Evolutionary conservation across 1,140 invertebrate genomes (phyloP).

Genomic region (Tigriopus japonicus): DNA sequence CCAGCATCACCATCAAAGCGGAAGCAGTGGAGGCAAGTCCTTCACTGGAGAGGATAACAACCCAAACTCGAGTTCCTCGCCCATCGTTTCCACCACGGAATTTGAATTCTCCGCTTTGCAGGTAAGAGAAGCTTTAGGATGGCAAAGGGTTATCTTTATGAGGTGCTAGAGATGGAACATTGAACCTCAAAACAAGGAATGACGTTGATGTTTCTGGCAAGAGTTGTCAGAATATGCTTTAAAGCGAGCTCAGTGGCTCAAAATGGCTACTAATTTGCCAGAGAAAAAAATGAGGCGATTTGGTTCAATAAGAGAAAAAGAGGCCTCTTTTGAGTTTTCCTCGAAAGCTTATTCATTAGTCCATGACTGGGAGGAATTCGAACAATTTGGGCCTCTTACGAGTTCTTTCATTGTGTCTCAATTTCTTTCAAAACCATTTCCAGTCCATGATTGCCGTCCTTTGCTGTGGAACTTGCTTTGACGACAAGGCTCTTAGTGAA

Average conservation of each 20-base stretch:
- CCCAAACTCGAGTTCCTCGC: not conserved
- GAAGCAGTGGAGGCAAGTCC: not conserved
- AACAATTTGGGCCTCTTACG: no score
- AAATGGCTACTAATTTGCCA: no score
- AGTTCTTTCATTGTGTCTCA: no score
- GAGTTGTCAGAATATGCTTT: no score
- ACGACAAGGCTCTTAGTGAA: conserved; percentile 64
- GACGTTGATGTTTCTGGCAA: no score
- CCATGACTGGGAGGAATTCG: conserved; percentile 12
- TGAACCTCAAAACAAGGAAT: no score
- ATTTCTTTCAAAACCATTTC: no score
- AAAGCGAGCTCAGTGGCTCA: no score
- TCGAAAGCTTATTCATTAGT: not conserved
- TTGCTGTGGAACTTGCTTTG: conserved; percentile 86
- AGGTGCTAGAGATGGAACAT: no score
- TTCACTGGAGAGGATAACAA: not conserved
- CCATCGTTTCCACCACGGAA: conserved; percentile 29
- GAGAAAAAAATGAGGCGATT: not conserved
- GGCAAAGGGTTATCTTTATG: no score
- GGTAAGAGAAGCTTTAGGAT: conserved; percentile 14
- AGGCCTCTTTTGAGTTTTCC: not conserved
- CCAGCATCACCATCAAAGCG: not conserved
- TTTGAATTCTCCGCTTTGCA: conserved; percentile 46
- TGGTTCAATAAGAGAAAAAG: not conserved
- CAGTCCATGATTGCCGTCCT: conserved; percentile 69